Evolutionary conservation across 2,888 invertebrate species (phyloP).

Genomic region (Trichopria drosophilae): DNA sequence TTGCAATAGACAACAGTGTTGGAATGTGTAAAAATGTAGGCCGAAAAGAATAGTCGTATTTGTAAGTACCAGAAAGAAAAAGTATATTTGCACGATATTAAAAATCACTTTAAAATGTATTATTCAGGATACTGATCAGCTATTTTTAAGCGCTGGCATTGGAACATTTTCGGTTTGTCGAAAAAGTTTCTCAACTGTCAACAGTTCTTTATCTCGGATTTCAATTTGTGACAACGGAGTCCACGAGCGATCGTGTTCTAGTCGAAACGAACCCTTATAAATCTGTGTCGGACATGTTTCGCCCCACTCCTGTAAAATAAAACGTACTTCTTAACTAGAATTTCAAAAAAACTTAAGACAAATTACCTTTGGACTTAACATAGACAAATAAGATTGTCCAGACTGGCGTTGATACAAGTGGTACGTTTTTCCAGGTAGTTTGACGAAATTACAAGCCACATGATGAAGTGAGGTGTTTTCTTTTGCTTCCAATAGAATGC

Average conservation of each 20-base stretch:
- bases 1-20: too few species aligned
- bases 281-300: slow-evolving; percentile 62
- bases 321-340: neutral
- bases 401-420: slow-evolving; percentile 69
- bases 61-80: slow-evolving; percentile 2
- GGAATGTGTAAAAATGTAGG: too few species aligned
- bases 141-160: slow-evolving; percentile 22
- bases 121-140: too few species aligned
- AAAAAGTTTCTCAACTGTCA: slow-evolving; percentile 38
- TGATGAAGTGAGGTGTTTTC: slow-evolving; percentile 66
- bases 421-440: slow-evolving; percentile 72
- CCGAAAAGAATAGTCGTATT: too few species aligned
- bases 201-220: slow-evolving; percentile 49
- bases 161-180: slow-evolving; percentile 31
- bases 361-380: slow-evolving; percentile 71
- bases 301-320: slow-evolving; percentile 70
- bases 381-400: slow-evolving; percentile 73
- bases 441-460: slow-evolving; percentile 74
- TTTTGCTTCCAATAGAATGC: slow-evolving; percentile 65
- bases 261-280: slow-evolving; percentile 68
- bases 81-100: neutral
- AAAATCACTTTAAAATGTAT: slow-evolving; percentile 31
- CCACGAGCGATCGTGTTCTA: slow-evolving; percentile 74
- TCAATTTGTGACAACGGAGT: slow-evolving; percentile 63
- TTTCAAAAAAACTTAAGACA: slow-evolving; percentile 3